Conservation (phyloP, 2,888 invertebrate genomes). For the Molanna angustata region DNA sequence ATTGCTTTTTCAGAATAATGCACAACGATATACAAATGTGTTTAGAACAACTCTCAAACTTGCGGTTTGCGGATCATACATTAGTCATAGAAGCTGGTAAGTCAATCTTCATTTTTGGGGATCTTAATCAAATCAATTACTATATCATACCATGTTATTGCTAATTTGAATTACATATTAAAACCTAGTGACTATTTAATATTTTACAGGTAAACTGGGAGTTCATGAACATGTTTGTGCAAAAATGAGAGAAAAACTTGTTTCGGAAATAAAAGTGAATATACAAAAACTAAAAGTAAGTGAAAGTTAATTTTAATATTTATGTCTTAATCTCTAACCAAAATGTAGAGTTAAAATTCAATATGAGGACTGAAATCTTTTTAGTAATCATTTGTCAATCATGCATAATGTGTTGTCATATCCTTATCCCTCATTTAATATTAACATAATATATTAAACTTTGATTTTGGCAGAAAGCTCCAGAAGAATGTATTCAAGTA, state of each 20-base stretch:
- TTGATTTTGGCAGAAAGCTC: conserved; percentile 62
- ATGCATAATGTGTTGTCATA: too few species aligned
- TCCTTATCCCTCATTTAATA: too few species aligned
- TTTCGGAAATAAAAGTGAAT: conserved; percentile 75
- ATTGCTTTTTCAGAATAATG: conserved; percentile 67
- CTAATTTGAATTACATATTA: too few species aligned
- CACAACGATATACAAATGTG: conserved; percentile 64
- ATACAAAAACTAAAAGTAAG: conserved; percentile 70
- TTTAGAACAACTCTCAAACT: conserved; percentile 55
- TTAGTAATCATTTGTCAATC: too few species aligned
- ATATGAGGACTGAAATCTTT: too few species aligned
- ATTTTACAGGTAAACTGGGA: conserved; percentile 56
- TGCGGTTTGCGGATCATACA: conserved; percentile 62
- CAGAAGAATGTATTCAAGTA: conserved; percentile 67
- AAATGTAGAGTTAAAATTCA: too few species aligned
- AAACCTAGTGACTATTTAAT: too few species aligned
- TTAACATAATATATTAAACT: background rate
- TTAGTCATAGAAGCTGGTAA: conserved; percentile 53
- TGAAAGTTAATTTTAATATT: too few species aligned
- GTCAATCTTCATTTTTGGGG: too few species aligned
- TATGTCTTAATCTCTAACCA: too few species aligned
- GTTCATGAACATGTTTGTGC: conserved; percentile 79
- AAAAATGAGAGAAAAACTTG: conserved; percentile 75
- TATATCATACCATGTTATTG: too few species aligned
- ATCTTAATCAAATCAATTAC: too few species aligned